These are phyloP conservation scores for Acanthopleura granulata DNA, from an alignment of 2,888 invertebrate species.

Conservation along the genomic window DNA sequence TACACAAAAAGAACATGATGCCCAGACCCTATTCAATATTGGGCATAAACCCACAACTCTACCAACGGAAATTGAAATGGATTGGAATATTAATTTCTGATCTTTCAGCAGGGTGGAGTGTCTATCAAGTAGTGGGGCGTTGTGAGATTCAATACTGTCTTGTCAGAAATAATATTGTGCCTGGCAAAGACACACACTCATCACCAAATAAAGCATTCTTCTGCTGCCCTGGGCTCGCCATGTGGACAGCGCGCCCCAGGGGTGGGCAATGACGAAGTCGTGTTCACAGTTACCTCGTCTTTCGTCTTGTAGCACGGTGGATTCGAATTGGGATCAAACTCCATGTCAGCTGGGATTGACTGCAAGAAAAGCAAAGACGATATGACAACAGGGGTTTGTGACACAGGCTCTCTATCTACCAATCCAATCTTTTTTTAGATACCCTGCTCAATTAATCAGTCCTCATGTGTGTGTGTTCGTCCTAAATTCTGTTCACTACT, in stretches of 20 bases:
- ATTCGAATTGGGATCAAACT: conserved; percentile 97
- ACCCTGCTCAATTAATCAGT: no score
- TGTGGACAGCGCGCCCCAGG: no score
- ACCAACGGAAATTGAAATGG: neutral
- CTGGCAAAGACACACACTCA: conserved; percentile 6
- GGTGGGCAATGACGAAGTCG: no score
- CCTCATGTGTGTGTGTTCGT: no score
- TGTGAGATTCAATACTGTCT: neutral
- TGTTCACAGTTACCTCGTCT: conserved; percentile 79
- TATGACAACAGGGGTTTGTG: no score
- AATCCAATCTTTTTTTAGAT: no score
- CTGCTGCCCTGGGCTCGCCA: no score
- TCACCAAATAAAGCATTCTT: neutral
- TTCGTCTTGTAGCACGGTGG: conserved; percentile 99
- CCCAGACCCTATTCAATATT: no score
- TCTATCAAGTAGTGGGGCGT: neutral
- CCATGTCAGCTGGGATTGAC: conserved; percentile 99
- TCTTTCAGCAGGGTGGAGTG: neutral
- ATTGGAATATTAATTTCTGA: neutral
- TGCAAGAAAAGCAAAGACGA: conserved; percentile 72
- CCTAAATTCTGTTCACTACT: no score
- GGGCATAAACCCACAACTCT: no score
- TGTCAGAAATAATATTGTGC: conserved; percentile 5
- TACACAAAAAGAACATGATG: no score
- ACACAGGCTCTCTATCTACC: no score